These are phyloP conservation scores for Morpho helenor DNA, from an alignment of 2,888 invertebrate genomes.

Conservation along the genomic window DNA sequence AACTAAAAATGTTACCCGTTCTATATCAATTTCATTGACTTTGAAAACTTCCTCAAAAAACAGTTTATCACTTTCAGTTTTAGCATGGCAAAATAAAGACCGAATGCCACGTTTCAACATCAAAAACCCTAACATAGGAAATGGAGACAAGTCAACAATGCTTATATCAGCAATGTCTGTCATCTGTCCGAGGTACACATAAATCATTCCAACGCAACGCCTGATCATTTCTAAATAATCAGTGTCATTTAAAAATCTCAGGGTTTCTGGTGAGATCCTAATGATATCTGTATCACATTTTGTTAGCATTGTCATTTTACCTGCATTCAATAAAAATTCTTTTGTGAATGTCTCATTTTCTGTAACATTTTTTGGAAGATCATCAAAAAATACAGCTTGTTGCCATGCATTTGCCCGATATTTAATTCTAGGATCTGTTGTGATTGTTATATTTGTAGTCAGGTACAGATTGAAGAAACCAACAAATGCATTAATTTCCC, in stretches of 20 bases:
- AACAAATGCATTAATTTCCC: conserved; percentile 81
- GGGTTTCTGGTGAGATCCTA: conserved; percentile 48
- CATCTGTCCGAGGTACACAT: conserved; percentile 58
- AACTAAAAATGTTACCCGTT: conserved; percentile 54
- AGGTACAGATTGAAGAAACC: conserved; percentile 88
- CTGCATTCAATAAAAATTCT: conserved; percentile 48
- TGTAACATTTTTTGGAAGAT: conserved; percentile 50
- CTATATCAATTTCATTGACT: conserved; percentile 55
- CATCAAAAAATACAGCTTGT: conserved; percentile 84
- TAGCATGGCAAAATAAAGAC: conserved; percentile 64
- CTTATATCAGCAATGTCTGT: conserved; percentile 45
- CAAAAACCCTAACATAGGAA: conserved; percentile 81
- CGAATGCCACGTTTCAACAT: conserved; percentile 72
- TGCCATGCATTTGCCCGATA: conserved; percentile 84
- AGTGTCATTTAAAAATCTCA: conserved; percentile 73
- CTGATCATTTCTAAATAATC: conserved; percentile 61
- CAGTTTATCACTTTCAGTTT: conserved; percentile 49
- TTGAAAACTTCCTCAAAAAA: conserved; percentile 63
- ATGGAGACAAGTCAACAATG: conserved; percentile 80
- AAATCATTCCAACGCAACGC: conserved; percentile 51
- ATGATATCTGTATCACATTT: conserved; percentile 37
- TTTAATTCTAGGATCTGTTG: conserved; percentile 78
- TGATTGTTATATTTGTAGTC: conserved; percentile 79
- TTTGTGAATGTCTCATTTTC: conserved; percentile 47
- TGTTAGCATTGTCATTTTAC: conserved; percentile 53